These are phyloP conservation scores for Mystacides longicornis DNA, from an alignment of 2,888 invertebrate genomes.

Conservation along the genomic window DNA sequence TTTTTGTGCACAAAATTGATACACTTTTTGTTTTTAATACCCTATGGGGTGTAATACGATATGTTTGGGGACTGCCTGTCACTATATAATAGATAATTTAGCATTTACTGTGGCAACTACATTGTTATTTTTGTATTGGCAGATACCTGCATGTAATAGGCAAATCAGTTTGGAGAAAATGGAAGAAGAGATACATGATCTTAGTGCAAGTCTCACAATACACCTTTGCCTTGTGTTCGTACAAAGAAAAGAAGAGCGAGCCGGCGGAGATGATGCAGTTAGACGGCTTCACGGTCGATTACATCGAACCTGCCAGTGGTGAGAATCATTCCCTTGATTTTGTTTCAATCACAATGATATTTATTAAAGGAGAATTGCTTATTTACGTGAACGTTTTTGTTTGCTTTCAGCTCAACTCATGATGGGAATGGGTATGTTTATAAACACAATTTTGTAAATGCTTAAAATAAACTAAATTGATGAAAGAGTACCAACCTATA, in stretches of 20 bases:
- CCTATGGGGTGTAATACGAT: no score
- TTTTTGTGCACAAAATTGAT: no score
- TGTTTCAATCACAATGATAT: not conserved
- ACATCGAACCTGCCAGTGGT: conserved; percentile 95
- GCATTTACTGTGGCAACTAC: no score
- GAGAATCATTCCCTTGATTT: not conserved
- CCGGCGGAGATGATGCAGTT: conserved; percentile 99
- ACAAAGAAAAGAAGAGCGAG: conserved; percentile 98
- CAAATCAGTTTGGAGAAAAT: conserved; percentile 98
- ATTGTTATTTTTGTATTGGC: conserved; percentile 16
- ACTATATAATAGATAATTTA: no score
- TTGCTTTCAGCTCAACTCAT: conserved; percentile 72
- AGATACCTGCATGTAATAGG: conserved; percentile 88
- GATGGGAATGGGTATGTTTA: conserved; percentile 91
- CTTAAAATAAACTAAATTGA: no score
- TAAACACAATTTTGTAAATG: no score
- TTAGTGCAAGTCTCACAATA: conserved; percentile 99
- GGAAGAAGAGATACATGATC: conserved; percentile 98
- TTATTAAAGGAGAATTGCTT: not conserved
- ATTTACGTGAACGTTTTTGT: no score
- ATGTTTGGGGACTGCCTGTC: no score
- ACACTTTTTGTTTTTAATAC: no score
- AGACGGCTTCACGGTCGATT: conserved; percentile 98
- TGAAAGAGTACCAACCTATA: no score
- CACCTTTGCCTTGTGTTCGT: conserved; percentile 99